These are phyloP conservation scores for Danio aesculapii DNA, from an alignment of 2,797 vertebrate genomes.

Conservation along the genomic window DNA sequence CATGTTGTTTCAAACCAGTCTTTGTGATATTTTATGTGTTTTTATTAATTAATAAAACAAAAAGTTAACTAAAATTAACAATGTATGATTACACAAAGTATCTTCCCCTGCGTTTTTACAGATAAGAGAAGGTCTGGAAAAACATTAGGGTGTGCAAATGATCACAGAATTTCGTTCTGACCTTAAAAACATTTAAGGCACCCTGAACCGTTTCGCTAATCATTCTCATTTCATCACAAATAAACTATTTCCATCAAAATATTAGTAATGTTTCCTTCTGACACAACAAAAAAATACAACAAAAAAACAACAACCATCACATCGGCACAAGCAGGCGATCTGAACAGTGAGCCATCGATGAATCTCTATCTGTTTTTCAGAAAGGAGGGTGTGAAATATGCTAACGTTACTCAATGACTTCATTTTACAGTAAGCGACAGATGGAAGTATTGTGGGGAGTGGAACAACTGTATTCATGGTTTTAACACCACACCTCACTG, in stretches of 20 bases:
- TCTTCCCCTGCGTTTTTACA: background rate
- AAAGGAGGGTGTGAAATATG: slow-evolving; percentile 36
- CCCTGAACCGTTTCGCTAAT: background rate
- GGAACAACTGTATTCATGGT: slow-evolving; percentile 62
- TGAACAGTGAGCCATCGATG: slow-evolving; percentile 13
- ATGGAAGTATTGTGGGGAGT: slow-evolving; percentile 62
- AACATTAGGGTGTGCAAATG: background rate
- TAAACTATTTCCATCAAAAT: slow-evolving; percentile 22
- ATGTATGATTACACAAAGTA: background rate
- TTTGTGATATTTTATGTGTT: too few species aligned
- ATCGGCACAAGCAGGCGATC: slow-evolving; percentile 13
- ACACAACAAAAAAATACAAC: slow-evolving; percentile 28
- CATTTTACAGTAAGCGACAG: slow-evolving; percentile 61
- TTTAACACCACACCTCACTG: slow-evolving; percentile 61
- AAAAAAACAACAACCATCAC: slow-evolving; percentile 19
- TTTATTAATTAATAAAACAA: too few species aligned
- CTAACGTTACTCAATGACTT: slow-evolving; percentile 51
- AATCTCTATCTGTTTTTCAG: slow-evolving; percentile 34
- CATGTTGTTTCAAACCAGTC: too few species aligned
- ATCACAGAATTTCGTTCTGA: background rate
- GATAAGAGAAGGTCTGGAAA: background rate
- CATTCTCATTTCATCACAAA: background rate
- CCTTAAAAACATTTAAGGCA: background rate
- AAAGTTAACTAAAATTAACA: background rate
- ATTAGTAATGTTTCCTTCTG: slow-evolving; percentile 43